phyloP scores from a whole-genome alignment of 2,113 vertebrate genomes.

The Hystrix cristata region DNA sequence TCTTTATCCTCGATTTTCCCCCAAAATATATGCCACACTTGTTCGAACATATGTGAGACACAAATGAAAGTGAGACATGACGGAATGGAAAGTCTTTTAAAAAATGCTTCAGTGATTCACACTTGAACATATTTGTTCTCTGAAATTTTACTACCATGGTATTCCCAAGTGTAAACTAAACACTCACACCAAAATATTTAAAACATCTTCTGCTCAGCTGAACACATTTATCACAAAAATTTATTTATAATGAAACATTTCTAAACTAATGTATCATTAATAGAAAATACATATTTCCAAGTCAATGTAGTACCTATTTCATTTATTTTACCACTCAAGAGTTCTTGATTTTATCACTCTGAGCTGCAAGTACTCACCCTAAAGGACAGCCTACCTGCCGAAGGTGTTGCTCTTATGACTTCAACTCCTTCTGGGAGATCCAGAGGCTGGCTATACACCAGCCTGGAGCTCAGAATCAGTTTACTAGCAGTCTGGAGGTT shows the following conservation, averaged over 20 bases:
- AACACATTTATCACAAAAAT: conserved; percentile 53
- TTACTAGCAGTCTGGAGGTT: conserved; percentile 99
- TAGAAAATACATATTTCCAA: conserved; percentile 13
- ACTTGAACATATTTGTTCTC: background rate
- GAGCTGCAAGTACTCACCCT: background rate
- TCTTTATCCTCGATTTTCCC: background rate
- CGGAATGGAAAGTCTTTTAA: background rate
- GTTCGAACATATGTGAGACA: background rate
- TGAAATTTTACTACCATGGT: conserved; percentile 13
- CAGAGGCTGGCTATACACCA: conserved; percentile 95
- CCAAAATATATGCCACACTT: conserved; percentile 25
- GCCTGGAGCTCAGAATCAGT: conserved; percentile 96
- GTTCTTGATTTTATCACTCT: background rate
- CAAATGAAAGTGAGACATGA: background rate
- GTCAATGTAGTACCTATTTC: background rate
- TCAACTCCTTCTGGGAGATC: conserved; percentile 95
- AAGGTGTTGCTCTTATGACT: conserved; percentile 97
- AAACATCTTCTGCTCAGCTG: background rate
- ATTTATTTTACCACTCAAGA: background rate
- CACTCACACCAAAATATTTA: conserved; percentile 12
- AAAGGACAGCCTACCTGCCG: conserved; percentile 91
- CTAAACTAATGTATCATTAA: conserved; percentile 19
- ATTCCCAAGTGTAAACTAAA: conserved; percentile 40
- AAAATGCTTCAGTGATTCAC: background rate
- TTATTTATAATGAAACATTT: conserved; percentile 53